Evolutionary conservation across 2,113 vertebrate species (phyloP).

Genomic region (Phocoena phocoena): DNA sequence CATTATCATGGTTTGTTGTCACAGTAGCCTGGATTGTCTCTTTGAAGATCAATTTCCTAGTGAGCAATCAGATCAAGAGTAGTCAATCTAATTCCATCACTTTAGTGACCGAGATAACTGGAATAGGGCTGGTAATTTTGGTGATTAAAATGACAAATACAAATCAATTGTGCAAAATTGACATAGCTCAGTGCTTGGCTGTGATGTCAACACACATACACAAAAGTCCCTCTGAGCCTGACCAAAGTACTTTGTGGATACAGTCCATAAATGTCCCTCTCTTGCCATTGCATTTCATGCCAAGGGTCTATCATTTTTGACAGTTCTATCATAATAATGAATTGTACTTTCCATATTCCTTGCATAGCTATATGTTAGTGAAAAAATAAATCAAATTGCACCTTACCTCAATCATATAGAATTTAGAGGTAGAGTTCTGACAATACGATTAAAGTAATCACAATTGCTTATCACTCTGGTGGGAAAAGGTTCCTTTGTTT

Average conservation of each 20-base stretch:
- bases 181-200: background rate
- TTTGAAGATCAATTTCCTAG: slow-evolving; percentile 42
- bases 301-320: background rate
- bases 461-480: background rate
- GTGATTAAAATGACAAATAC: slow-evolving; percentile 53
- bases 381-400: background rate
- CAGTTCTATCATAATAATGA: background rate
- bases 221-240: background rate
- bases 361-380: background rate
- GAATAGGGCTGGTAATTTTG: slow-evolving; percentile 6
- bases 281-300: background rate
- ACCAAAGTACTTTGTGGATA: background rate
- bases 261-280: rapidly evolving
- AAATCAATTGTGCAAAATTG: slow-evolving; percentile 28
- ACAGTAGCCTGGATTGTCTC: background rate
- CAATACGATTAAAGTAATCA: background rate
- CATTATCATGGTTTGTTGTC: background rate
- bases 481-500: background rate
- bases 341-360: background rate
- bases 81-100: slow-evolving; percentile 36
- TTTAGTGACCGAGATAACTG: slow-evolving; percentile 21
- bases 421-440: slow-evolving; percentile 23
- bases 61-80: slow-evolving; percentile 20
- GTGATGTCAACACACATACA: background rate
- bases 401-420: background rate